These are phyloP conservation scores for Philopedon plagiatum DNA, from an alignment of 2,888 invertebrate genomes.

Conservation along the genomic window DNA sequence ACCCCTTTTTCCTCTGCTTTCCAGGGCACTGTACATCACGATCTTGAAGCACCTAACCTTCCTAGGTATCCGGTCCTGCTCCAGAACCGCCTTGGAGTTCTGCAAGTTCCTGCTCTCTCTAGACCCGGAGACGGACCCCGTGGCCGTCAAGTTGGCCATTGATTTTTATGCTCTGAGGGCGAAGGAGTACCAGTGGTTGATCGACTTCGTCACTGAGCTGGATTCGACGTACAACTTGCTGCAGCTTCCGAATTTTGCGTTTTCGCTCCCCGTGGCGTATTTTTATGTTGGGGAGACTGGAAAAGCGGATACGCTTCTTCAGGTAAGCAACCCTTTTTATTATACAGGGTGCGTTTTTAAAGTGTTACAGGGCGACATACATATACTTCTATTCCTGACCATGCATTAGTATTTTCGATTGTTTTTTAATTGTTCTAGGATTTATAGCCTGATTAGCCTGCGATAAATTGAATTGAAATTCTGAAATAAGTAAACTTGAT, in stretches of 20 bases:
- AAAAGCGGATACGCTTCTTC: constrained; percentile 69
- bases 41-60: constrained; percentile 86
- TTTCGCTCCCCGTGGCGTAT: constrained; percentile 83
- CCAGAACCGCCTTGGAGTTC: constrained; percentile 89
- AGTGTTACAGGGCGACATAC: too few relatives aligned
- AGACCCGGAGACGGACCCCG: constrained; percentile 82
- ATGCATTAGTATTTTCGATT: too few relatives aligned
- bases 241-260: constrained; percentile 91
- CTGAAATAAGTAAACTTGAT: too few relatives aligned
- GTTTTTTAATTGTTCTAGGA: too few relatives aligned
- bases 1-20: too few relatives aligned
- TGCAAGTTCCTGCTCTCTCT: constrained; percentile 86
- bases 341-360: too few relatives aligned
- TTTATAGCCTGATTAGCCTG: too few relatives aligned
- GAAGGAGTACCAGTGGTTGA: constrained; percentile 80
- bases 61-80: constrained; percentile 85
- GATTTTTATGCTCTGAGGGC: constrained; percentile 88
- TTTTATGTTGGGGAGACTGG: constrained; percentile 71
- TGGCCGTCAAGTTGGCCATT: constrained; percentile 82
- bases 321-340: constrained; percentile 20
- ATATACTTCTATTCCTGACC: too few relatives aligned
- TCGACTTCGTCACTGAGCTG: constrained; percentile 71
- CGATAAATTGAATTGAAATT: too few relatives aligned
- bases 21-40: constrained; percentile 82
- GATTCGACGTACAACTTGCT: constrained; percentile 77